Base-by-base conservation (phyloP, 2,113 vertebrate species). In the Pluvialis apricaria region DNA sequence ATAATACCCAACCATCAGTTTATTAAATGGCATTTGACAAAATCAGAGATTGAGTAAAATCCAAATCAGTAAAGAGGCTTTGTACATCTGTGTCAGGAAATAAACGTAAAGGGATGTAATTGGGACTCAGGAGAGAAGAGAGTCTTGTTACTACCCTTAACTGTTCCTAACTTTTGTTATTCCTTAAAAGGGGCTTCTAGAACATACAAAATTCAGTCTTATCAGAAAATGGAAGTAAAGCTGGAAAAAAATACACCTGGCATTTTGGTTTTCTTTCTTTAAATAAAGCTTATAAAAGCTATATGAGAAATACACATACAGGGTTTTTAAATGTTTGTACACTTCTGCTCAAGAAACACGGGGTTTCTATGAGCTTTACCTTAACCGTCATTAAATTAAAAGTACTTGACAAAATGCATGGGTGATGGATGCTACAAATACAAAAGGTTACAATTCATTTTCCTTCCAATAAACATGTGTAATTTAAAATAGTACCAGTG, bases 11-110 rank as follows among this genome's bases (percentile, higher is more conserved):
- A 26, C 61, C 34, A 61, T 69, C 49, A 78, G 55, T 94, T 95
- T 92, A 75, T 91, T 95, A 82, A 96, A 61, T 84, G 45, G 9
- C 21, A 89, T 64, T 58, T 95, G 73, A 79, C 93, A 73, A 92
- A 95, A 78, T 91, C 29, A 75, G 70, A 84, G 47, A 58, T 38
- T 68, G 71, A 52, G 52, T 88, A 44, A 84, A 96, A 89, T 83
- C 80, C 28, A 69, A 92, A 84, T 89, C 89, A 79, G 40, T 71
- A 57, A 90, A 88, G 42, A 84, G 29, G 15, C 29, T 88, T 91
- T 92, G 72, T 86, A 68, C 7, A 10, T 86, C 52, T 86, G 29
- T 82, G 69, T 69, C 45, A 55, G 75, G 55, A 92, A 97, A 70
- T 62, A 83, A 93, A 83, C 49, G 25, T 62, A 81, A 93, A 93